Percentiles rank a stretch among this genome's conserved stretches.
Evolutionary conservation across 2,797 vertebrate species (phyloP).

Genomic region (Poecilia picta): DNA sequence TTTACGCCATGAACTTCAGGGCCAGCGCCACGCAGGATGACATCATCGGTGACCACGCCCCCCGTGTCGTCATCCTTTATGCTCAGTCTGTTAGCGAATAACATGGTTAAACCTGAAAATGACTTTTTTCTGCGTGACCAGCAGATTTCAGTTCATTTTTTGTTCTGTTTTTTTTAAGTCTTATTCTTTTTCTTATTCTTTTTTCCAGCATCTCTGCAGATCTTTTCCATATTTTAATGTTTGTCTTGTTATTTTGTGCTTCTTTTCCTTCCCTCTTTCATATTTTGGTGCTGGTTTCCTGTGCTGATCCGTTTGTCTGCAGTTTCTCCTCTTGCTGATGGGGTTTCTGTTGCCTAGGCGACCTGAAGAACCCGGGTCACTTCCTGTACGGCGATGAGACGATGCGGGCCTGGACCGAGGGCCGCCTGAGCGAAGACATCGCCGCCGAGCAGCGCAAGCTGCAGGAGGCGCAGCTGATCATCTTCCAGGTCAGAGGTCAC

Average conservation of each 20-base stretch:
- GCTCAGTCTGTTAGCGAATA: neutral
- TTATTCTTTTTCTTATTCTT: neutral
- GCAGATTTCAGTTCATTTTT: neutral
- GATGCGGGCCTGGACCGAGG: constrained; percentile 80
- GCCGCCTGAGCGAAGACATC: constrained; percentile 81
- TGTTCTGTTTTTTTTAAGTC: neutral
- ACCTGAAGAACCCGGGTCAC: constrained; percentile 74
- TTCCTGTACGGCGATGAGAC: constrained; percentile 84
- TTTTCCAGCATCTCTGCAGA: neutral
- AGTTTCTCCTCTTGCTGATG: constrained; percentile 5
- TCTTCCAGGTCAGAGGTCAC: constrained; percentile 86
- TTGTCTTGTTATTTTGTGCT: neutral
- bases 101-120: no score
- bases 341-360: constrained; percentile 58
- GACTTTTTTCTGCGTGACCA: no score
- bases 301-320: neutral
- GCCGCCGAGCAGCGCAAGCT: constrained; percentile 87
- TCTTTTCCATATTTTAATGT: neutral
- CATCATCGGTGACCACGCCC: constrained; percentile 74
- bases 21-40: constrained; percentile 83
- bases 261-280: neutral
- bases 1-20: constrained; percentile 88
- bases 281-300: neutral
- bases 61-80: no score
- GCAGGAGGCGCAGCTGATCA: constrained; percentile 84